phyloP scores from a whole-genome alignment of 2,113 vertebrate genomes.

The Lethenteron reissneri region DNA sequence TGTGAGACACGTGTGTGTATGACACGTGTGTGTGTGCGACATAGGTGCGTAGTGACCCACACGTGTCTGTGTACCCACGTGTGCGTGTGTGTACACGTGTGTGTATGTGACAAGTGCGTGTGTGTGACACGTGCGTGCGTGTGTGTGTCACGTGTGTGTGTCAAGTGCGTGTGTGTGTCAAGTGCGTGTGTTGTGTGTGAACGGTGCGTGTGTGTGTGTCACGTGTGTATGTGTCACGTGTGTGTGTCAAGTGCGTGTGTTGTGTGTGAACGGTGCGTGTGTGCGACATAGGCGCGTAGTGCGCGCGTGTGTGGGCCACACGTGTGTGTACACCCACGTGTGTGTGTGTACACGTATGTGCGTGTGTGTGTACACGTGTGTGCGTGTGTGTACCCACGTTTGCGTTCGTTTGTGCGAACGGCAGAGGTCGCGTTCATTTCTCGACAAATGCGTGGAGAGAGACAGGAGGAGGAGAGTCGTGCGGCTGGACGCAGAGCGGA shows the following conservation, averaged over 20 bases:
- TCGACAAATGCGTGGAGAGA: background rate
- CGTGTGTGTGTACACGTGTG: background rate
- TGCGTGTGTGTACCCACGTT: background rate
- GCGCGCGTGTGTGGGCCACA: background rate
- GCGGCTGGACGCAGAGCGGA: background rate
- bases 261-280: background rate
- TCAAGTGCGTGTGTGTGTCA: background rate
- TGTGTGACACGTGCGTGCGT: background rate
- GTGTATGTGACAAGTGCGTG: background rate
- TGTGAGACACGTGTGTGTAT: background rate
- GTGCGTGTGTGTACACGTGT: background rate
- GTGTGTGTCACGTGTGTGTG: background rate
- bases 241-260: background rate
- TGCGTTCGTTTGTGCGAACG: background rate
- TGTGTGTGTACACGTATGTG: background rate
- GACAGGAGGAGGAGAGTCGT: background rate
- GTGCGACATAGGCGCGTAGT: background rate
- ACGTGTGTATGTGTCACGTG: no score
- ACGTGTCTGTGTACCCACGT: background rate
- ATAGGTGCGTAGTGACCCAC: background rate
- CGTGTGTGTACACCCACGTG: background rate
- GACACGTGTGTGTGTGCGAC: background rate
- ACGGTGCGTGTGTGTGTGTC: no score
- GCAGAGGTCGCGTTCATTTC: background rate
- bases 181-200: no score